phyloP scores from a whole-genome alignment of 2,113 vertebrate genomes.

The Manacus vitellinus region DNA sequence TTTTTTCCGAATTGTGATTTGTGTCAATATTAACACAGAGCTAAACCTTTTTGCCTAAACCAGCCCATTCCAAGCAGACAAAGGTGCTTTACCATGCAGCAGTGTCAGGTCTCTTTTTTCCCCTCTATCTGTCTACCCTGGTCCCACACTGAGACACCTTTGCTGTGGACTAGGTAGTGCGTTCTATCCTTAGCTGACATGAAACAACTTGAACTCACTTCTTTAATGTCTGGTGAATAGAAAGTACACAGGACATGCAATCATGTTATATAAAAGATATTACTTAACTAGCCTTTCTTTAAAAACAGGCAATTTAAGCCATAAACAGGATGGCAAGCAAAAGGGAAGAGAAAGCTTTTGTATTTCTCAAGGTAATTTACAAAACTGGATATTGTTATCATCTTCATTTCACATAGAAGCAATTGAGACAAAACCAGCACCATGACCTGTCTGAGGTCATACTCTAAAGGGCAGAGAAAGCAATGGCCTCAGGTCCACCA shows the following conservation, averaged over 20 bases:
- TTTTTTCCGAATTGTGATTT: neutral
- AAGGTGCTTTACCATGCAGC: accelerated
- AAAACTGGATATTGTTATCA: neutral
- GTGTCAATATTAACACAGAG: neutral
- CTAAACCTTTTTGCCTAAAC: neutral
- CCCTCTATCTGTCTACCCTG: accelerated
- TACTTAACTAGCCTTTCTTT: neutral
- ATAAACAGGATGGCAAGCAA: neutral
- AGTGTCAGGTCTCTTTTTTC: neutral
- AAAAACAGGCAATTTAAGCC: neutral
- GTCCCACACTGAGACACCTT: accelerated
- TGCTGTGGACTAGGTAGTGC: accelerated
- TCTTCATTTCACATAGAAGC: neutral
- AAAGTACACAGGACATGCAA: neutral
- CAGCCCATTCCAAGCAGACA: neutral
- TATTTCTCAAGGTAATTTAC: neutral
- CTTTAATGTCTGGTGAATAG: neutral
- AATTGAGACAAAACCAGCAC: neutral
- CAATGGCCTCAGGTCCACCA: neutral
- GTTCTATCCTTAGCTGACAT: neutral
- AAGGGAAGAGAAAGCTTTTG: neutral
- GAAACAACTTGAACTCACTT: neutral
- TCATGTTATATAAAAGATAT: neutral
- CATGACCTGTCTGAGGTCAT: accelerated
- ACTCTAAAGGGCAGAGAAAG: neutral